Evolutionary conservation across 2,888 invertebrate genomes (phyloP).

Genomic region (Drosophila suboccidentalis): DNA sequence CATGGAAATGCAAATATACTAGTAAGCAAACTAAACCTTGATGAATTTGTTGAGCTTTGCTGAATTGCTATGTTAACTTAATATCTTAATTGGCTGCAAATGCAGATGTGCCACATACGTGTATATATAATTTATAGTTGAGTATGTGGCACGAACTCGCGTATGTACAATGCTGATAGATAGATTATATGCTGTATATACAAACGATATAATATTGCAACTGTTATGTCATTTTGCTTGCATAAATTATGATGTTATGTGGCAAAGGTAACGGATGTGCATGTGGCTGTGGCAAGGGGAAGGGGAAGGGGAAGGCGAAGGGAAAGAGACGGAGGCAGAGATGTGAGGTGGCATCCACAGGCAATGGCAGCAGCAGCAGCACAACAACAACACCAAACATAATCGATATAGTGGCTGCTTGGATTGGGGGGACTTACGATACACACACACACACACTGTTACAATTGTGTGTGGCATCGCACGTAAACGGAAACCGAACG

Average conservation of each 20-base stretch:
- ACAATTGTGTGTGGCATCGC: conserved; percentile 21
- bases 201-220: conserved; percentile 59
- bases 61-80: conserved; percentile 39
- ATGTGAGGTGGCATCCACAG: conserved; percentile 31
- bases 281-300: conserved; percentile 10
- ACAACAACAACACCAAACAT: conserved; percentile 39
- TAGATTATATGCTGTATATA: conserved; percentile 32
- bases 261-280: conserved; percentile 61
- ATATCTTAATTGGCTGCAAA: conserved; percentile 39
- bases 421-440: conserved; percentile 14
- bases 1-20: no score
- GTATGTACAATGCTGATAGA: conserved; percentile 5
- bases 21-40: no score
- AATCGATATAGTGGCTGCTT: conserved; percentile 52
- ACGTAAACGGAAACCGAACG: conserved; percentile 79
- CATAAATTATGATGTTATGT: conserved; percentile 68
- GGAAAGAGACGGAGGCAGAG: background rate
- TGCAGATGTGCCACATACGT: conserved; percentile 18
- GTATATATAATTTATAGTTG: conserved; percentile 1
- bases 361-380: conserved; percentile 12
- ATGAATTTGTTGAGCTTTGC: conserved; percentile 6
- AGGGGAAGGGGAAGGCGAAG: background rate
- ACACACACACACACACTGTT: conserved; percentile 2
- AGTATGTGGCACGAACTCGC: conserved; percentile 7
- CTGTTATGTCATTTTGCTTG: conserved; percentile 67